Base-by-base conservation (phyloP, 2,888 invertebrate species). In the Acronicta leporina region DNA sequence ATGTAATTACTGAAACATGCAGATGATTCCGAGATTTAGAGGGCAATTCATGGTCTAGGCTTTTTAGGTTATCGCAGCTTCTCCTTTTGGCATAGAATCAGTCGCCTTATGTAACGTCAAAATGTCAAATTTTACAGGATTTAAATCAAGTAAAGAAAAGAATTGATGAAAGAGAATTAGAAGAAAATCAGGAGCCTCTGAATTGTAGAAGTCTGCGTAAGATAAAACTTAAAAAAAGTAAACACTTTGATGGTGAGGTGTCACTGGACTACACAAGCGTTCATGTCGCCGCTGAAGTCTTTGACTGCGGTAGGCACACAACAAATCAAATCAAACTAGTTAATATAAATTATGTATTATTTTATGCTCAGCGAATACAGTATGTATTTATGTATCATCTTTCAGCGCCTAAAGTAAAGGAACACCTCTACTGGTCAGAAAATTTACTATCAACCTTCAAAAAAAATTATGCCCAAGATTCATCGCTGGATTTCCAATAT, bases 401-500 rank as follows among this genome's bases (percentile, higher is more conserved):
- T 63, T 42, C 60, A 92, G 92, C 85, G 70, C 77, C 81, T 2
- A 75, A 75, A 14, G 82, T 91, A 6, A 56, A 84, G 16, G 78
- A 83, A 46, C 85, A 91, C 56, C 64, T 94, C 4, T 84, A 89
- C 62, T 94, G 93, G 93, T 90, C 94, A 1, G 91, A 92, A 67
- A 85, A 81, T 0, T 76, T 94, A 1, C 69, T 92, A 3, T 64
- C 87, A 2, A 87, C 87, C 0, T 94, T 92, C 61, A 86, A 87
- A 67, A 89, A 90, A 41, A 94, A 94, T 71, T 94, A 92, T 50
- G 91, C 86, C 0, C 84, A 89, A 66, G 94, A 94, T 61, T 89
- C 92, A 1, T 85, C 91, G 0, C 75, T 89, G n/a, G 92, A 88
- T 38, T 92, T 91, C 41, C 94, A 94, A 73, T 94, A 94, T 61